A percentile compares a stretch with the other conserved stretches of the same genome.
phyloP scores from a whole-genome alignment of 2,888 invertebrate species.

The Parnassius orleans region DNA sequence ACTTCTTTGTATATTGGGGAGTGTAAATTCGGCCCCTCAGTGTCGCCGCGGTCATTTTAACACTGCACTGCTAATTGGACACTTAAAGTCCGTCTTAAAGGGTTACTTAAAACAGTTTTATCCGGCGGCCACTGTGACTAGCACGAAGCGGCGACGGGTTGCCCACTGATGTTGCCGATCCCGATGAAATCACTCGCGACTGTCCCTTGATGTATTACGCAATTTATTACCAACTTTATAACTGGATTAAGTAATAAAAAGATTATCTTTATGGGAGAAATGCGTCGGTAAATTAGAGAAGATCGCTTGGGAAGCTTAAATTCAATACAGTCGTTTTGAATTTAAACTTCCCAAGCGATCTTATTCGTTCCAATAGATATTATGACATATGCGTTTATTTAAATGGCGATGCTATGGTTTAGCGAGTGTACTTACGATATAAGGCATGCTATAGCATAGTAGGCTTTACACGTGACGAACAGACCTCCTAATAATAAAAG shows the following conservation, averaged over 20 bases:
- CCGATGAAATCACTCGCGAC: background rate
- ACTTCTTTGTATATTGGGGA: slow-evolving; percentile 62
- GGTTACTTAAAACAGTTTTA: slow-evolving; percentile 65
- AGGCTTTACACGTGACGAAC: no score
- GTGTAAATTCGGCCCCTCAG: slow-evolving; percentile 71
- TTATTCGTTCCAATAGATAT: no score
- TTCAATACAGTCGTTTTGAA: slow-evolving; percentile 3
- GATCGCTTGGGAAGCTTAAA: background rate
- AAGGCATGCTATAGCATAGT: no score
- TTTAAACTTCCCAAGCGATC: no score
- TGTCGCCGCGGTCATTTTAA: slow-evolving; percentile 77
- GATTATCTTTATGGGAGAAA: slow-evolving; percentile 24
- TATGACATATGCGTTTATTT: no score
- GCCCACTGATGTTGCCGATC: slow-evolving; percentile 16
- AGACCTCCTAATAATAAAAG: no score
- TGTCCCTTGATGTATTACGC: slow-evolving; percentile 9
- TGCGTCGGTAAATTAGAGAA: background rate
- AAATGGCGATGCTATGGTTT: no score
- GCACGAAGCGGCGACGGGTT: slow-evolving; percentile 46
- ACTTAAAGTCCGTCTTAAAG: slow-evolving; percentile 64
- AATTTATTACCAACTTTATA: slow-evolving; percentile 12
- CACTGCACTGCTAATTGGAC: slow-evolving; percentile 77
- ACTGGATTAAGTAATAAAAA: slow-evolving; percentile 16
- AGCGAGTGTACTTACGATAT: no score
- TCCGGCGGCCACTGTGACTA: slow-evolving; percentile 53